Conservation (phyloP, 2,113 vertebrate species). For the Malurus elegans region DNA sequence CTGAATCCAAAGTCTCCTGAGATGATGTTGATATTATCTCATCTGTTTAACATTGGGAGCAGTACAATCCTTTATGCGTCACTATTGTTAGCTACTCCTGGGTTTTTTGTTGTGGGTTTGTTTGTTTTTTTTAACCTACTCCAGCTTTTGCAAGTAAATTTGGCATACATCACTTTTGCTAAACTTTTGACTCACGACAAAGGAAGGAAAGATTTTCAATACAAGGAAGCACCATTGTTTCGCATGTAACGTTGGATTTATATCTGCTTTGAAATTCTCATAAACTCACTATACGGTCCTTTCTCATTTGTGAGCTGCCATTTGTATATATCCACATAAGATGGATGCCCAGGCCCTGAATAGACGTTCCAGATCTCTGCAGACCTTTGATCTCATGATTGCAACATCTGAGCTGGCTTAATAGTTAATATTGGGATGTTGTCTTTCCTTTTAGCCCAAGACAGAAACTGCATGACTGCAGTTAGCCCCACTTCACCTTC, state of each 20-base stretch:
- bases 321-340: not conserved
- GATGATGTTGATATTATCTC: conserved; percentile 19
- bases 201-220: conserved; percentile 71
- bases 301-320: not conserved
- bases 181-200: conserved; percentile 55
- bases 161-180: conserved; percentile 11
- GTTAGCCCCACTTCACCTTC: not conserved
- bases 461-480: not conserved
- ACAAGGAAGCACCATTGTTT: conserved; percentile 64
- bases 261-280: conserved; percentile 28
- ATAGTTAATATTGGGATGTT: conserved; percentile 48
- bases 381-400: conserved; percentile 50
- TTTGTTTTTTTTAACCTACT: not conserved
- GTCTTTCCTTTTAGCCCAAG: not conserved
- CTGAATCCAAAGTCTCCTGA: not conserved
- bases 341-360: not conserved
- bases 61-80: not conserved
- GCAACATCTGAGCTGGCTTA: conserved; percentile 35
- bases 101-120: not conserved
- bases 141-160: conserved; percentile 13
- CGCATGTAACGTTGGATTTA: not conserved
- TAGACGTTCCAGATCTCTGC: not conserved
- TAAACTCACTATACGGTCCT: not conserved
- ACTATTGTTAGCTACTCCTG: conserved; percentile 12
- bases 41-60: not conserved